These are phyloP conservation scores for Darevskia mixta DNA, from an alignment of 2,797 vertebrate genomes.

Conservation along the genomic window DNA sequence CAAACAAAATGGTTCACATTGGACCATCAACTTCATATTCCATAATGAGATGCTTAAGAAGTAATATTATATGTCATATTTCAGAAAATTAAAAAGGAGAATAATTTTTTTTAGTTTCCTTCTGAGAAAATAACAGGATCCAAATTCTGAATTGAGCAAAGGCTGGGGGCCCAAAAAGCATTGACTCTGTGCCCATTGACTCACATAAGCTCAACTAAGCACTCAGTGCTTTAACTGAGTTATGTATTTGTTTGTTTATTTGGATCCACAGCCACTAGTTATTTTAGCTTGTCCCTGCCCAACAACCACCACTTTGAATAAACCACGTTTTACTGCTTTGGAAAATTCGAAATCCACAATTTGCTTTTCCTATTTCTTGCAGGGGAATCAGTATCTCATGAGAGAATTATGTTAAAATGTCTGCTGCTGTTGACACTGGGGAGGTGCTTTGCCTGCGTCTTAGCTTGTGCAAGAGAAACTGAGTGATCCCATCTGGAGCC, in stretches of 20 bases:
- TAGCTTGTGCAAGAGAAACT: not conserved
- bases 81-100: not conserved
- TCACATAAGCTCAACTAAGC: not conserved
- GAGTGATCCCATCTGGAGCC: not conserved
- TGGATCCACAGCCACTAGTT: not conserved
- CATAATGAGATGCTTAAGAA: not conserved
- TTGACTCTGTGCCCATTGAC: not conserved
- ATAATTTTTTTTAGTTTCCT: no score
- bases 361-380: not conserved
- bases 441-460: not conserved
- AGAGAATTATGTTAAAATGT: not conserved
- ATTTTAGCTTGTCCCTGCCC: not conserved
- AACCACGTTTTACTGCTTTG: not conserved
- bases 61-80: not conserved
- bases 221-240: not conserved
- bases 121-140: not conserved
- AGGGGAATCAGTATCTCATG: not conserved
- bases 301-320: not conserved
- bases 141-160: not conserved
- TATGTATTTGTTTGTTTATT: not conserved
- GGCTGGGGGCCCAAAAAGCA: no score
- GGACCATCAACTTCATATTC: constrained; percentile 15
- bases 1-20: constrained; percentile 38
- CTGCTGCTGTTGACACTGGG: not conserved
- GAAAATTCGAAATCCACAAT: no score